Conservation (phyloP, 2,113 vertebrate genomes). For the Antigone vipio region DNA sequence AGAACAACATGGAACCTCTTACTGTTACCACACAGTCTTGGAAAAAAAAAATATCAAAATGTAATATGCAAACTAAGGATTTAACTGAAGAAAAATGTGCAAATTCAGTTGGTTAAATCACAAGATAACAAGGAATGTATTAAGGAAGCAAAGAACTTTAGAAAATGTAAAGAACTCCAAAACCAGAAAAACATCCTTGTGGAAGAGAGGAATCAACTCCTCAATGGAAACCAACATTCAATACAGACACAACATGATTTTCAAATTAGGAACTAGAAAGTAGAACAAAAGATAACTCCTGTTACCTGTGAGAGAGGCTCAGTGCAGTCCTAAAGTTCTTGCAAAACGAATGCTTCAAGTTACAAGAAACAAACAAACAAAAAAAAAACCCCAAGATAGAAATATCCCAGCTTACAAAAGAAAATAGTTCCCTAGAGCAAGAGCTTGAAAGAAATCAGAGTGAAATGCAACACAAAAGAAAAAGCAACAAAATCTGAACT, state of each 20-base stretch:
- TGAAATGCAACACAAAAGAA: conserved; percentile 46
- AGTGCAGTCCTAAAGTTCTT: not conserved
- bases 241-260: conserved; percentile 27
- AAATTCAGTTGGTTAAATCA: conserved; percentile 48
- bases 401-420: conserved; percentile 1
- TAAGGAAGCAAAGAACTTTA: conserved; percentile 59
- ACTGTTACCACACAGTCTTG: conserved; percentile 30
- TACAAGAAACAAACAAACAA: conserved; percentile 52
- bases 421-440: conserved; percentile 41
- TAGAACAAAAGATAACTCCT: conserved; percentile 20
- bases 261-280: conserved; percentile 46
- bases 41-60: conserved; percentile 45
- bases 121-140: conserved; percentile 53
- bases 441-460: conserved; percentile 33
- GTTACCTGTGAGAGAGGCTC: not conserved
- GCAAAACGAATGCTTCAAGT: not conserved
- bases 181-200: conserved; percentile 55
- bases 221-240: conserved; percentile 57
- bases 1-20: conserved; percentile 46
- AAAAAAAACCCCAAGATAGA: not conserved
- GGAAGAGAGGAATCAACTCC: conserved; percentile 49
- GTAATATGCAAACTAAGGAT: conserved; percentile 29
- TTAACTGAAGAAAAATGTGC: conserved; percentile 48
- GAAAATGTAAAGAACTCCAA: conserved; percentile 64
- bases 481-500: conserved; percentile 31